These are phyloP conservation scores for Scaptomyza montana DNA, from an alignment of 1,140 invertebrate species.

Conservation along the genomic window DNA sequence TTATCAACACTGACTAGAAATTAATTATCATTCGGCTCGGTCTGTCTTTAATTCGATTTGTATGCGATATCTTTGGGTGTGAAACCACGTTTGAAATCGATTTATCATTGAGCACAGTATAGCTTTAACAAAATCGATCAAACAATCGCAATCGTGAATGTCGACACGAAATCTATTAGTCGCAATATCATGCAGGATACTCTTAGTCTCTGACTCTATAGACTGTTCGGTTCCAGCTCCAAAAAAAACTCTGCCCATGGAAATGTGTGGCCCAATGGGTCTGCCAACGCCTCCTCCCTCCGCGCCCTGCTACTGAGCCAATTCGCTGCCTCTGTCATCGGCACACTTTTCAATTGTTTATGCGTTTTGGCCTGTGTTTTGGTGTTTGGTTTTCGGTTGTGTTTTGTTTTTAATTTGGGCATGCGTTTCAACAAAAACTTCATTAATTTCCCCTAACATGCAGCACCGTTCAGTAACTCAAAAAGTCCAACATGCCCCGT, in stretches of 20 bases:
- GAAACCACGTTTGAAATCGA: constrained; percentile 69
- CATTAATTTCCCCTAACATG: constrained; percentile 69
- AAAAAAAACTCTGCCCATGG: background rate
- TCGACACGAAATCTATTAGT: constrained; percentile 62
- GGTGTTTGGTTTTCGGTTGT: constrained; percentile 43
- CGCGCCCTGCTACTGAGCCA: constrained; percentile 14
- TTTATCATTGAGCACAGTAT: constrained; percentile 56
- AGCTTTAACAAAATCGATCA: constrained; percentile 53
- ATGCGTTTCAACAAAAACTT: constrained; percentile 58
- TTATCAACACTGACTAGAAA: constrained; percentile 72
- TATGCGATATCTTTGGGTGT: constrained; percentile 74
- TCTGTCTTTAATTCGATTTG: constrained; percentile 79
- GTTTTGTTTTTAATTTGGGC: constrained; percentile 48
- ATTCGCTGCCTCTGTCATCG: constrained; percentile 48
- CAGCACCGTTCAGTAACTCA: constrained; percentile 15
- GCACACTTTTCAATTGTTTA: constrained; percentile 78
- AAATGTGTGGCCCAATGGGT: constrained; percentile 19
- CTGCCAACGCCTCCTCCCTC: constrained; percentile 13
- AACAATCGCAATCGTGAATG: constrained; percentile 49
- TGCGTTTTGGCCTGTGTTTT: constrained; percentile 50
- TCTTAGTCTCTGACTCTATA: constrained; percentile 54
- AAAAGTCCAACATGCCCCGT: constrained; percentile 16
- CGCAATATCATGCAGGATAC: constrained; percentile 45
- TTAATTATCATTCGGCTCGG: constrained; percentile 61
- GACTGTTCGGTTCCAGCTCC: constrained; percentile 60